A percentile compares a stretch with the other conserved stretches of the same genome.
Conservation (phyloP, 2,797 vertebrate genomes). For the Mus spretus region DNA sequence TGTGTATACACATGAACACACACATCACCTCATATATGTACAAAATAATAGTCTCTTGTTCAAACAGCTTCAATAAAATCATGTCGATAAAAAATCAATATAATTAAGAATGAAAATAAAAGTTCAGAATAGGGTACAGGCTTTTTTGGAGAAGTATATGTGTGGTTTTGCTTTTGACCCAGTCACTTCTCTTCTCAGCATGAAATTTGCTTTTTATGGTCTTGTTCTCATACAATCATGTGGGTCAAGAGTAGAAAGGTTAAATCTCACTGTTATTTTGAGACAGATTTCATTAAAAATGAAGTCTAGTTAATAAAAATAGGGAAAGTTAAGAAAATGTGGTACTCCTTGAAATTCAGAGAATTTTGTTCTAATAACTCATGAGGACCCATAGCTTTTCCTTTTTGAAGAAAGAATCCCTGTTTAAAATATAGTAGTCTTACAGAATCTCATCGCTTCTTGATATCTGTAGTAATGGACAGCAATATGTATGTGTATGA, state of each 20-base stretch:
- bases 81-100: not conserved
- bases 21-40: not conserved
- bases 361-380: constrained; percentile 80
- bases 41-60: not conserved
- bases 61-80: constrained; percentile 30
- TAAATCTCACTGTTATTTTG: not conserved
- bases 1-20: not conserved
- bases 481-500: constrained; percentile 75
- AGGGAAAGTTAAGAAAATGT: constrained; percentile 54
- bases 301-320: constrained; percentile 80
- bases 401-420: constrained; percentile 79
- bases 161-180: not conserved
- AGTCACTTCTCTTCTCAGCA: constrained; percentile 5
- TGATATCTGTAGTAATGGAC: constrained; percentile 78
- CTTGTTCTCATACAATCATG: not conserved
- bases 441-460: constrained; percentile 58
- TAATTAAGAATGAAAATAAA: not conserved
- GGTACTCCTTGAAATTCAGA: constrained; percentile 69
- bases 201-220: not conserved
- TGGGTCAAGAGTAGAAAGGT: constrained; percentile 40
- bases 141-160: not conserved
- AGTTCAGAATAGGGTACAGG: not conserved
- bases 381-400: constrained; percentile 69
- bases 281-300: constrained; percentile 23
- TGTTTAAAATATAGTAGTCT: constrained; percentile 78